These are phyloP conservation scores for Malthinus seriepunctatus DNA, from an alignment of 2,888 invertebrate genomes.

Conservation along the genomic window DNA sequence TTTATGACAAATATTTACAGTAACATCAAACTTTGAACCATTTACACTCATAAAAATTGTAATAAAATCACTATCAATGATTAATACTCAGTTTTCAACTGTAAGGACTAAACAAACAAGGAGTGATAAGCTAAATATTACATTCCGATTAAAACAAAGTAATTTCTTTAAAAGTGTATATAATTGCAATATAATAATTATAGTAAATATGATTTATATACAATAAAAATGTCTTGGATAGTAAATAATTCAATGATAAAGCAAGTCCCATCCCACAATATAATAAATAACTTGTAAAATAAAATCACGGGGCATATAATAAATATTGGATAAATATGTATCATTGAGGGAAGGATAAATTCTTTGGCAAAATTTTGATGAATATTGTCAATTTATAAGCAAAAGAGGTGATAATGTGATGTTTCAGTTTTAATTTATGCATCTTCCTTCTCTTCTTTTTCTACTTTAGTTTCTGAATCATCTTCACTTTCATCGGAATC, in stretches of 20 bases:
- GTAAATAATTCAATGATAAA: conserved; percentile 7
- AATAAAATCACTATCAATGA: too few species aligned
- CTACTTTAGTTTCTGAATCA: conserved; percentile 1
- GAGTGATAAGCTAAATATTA: too few species aligned
- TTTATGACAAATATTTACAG: too few species aligned
- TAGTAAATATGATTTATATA: conserved; percentile 22
- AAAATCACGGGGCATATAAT: conserved; percentile 1
- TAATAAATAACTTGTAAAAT: conserved; percentile 10
- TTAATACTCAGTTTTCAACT: too few species aligned
- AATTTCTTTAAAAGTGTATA: conserved; percentile 15
- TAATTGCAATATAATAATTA: conserved; percentile 22
- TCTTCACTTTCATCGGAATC: conserved; percentile 2
- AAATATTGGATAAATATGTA: conserved; percentile 10
- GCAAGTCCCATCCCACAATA: conserved; percentile 12
- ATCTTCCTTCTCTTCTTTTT: conserved; percentile 7
- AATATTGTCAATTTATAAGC: conserved; percentile 3
- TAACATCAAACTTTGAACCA: too few species aligned
- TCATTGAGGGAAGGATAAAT: conserved; percentile 1
- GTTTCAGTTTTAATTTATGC: conserved; percentile 5
- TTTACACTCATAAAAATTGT: too few species aligned
- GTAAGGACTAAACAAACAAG: too few species aligned
- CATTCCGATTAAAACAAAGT: too few species aligned
- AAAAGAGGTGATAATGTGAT: conserved; percentile 5
- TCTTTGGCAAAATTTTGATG: conserved; percentile 23
- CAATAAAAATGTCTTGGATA: conserved; percentile 23